Percentiles rank a stretch among this genome's conserved stretches.
These are phyloP conservation scores for Brachypodius melanocephalos DNA, from an alignment of 2,113 vertebrate species.

Conservation along the genomic window DNA sequence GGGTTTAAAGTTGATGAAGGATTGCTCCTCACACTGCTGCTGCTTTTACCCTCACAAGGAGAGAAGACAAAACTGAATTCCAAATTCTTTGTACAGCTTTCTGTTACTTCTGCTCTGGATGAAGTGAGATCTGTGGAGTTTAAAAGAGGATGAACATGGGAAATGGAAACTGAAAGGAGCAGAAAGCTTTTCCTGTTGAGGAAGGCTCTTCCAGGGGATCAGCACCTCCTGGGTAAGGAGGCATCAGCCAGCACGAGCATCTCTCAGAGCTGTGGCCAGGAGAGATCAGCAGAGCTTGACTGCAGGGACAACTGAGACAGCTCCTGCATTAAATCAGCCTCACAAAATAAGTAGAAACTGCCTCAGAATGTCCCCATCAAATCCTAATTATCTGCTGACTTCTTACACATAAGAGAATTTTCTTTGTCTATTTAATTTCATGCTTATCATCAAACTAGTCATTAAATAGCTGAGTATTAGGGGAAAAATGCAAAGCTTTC, in stretches of 20 bases:
- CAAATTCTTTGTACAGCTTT: not conserved
- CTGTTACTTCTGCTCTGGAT: not conserved
- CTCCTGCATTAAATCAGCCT: not conserved
- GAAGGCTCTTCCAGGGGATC: not conserved
- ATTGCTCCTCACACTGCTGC: not conserved
- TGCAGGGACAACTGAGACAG: not conserved
- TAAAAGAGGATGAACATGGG: not conserved
- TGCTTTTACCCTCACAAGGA: not conserved
- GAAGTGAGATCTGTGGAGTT: not conserved
- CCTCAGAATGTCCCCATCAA: slow-evolving; percentile 25
- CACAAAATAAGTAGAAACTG: not conserved
- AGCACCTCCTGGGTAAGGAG: not conserved
- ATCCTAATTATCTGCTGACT: slow-evolving; percentile 44
- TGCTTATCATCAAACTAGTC: slow-evolving; percentile 68
- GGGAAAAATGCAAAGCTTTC: slow-evolving; percentile 55
- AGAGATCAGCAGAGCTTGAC: not conserved
- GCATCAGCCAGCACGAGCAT: not conserved
- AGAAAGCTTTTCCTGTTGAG: not conserved
- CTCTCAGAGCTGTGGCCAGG: not conserved
- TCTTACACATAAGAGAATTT: slow-evolving; percentile 53
- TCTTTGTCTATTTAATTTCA: slow-evolving; percentile 69
- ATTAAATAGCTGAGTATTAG: slow-evolving; percentile 58
- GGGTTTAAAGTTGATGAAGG: not conserved
- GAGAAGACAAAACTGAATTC: not conserved
- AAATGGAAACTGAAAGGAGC: not conserved